Evolutionary conservation across 2,888 invertebrate genomes (phyloP).

Genomic region (Drosophila buzzatii): DNA sequence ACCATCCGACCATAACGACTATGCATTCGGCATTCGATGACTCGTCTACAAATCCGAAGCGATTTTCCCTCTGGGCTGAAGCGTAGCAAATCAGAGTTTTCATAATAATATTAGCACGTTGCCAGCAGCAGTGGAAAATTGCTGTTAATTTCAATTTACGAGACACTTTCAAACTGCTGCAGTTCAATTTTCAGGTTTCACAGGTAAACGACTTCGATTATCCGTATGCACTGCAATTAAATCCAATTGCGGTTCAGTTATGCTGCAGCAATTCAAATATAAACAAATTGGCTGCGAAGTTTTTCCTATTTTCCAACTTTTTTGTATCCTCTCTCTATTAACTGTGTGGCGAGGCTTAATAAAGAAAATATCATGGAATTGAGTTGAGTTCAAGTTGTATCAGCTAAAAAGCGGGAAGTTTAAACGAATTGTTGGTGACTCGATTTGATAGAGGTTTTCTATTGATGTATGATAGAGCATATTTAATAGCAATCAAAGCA

Average conservation of each 20-base stretch:
- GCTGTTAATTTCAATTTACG: constrained; percentile 47
- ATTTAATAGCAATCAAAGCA: neutral
- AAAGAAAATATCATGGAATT: neutral
- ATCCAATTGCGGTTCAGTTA: constrained; percentile 26
- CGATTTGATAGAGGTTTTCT: neutral
- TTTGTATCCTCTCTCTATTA: neutral
- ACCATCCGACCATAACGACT: constrained; percentile 3
- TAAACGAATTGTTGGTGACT: neutral
- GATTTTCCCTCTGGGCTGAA: neutral
- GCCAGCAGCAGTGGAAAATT: constrained; percentile 28
- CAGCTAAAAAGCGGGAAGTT: neutral
- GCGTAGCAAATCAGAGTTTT: constrained; percentile 1
- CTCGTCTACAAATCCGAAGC: constrained; percentile 1
- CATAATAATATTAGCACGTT: constrained; percentile 23
- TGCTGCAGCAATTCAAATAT: constrained; percentile 9
- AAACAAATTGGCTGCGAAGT: neutral
- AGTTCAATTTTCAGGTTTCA: constrained; percentile 2
- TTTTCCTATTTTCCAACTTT: neutral
- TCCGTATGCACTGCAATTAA: constrained; percentile 28
- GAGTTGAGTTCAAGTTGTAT: neutral
- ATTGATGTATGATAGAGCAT: neutral
- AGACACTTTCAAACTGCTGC: constrained; percentile 23
- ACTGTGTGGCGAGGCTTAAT: neutral
- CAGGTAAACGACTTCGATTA: constrained; percentile 38
- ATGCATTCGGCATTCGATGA: constrained; percentile 38